These are phyloP conservation scores for Sarcophilus harrisii DNA, from an alignment of 2,797 vertebrate genomes.

Conservation along the genomic window DNA sequence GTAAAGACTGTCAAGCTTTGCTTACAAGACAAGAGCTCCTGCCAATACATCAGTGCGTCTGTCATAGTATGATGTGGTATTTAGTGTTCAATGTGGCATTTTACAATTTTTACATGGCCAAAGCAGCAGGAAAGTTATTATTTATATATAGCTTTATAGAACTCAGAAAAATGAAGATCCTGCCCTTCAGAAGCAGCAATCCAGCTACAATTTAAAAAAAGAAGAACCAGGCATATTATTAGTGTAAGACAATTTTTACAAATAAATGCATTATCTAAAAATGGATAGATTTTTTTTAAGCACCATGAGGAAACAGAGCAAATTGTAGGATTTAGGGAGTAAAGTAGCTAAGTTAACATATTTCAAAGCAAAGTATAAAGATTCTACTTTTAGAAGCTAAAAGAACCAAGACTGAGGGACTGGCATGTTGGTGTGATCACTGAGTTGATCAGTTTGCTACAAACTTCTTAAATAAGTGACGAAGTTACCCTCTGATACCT, in stretches of 20 bases:
- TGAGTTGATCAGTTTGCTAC: neutral
- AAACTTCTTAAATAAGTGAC: neutral
- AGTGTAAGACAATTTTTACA: neutral
- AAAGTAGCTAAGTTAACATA: neutral
- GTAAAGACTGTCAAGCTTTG: conserved; percentile 78
- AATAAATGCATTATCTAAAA: neutral
- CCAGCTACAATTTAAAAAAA: neutral
- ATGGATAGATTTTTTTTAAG: neutral
- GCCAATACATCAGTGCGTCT: conserved; percentile 54
- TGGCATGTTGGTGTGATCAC: neutral
- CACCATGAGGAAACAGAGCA: neutral
- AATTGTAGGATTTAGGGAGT: fast-evolving
- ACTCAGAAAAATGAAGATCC: neutral
- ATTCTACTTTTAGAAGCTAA: neutral
- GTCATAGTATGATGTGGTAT: conserved; percentile 81
- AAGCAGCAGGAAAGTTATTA: conserved; percentile 61
- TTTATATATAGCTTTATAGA: conserved; percentile 28
- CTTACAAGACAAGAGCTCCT: conserved; percentile 77
- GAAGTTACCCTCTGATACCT: neutral
- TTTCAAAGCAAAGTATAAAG: conserved; percentile 5
- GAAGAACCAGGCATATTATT: fast-evolving
- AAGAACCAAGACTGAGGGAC: neutral
- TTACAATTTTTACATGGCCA: conserved; percentile 67
- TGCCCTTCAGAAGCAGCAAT: neutral
- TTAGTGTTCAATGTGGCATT: conserved; percentile 79